phyloP scores from a whole-genome alignment of 1,140 invertebrate species.

The Lamellibrachia luymesi region DNA sequence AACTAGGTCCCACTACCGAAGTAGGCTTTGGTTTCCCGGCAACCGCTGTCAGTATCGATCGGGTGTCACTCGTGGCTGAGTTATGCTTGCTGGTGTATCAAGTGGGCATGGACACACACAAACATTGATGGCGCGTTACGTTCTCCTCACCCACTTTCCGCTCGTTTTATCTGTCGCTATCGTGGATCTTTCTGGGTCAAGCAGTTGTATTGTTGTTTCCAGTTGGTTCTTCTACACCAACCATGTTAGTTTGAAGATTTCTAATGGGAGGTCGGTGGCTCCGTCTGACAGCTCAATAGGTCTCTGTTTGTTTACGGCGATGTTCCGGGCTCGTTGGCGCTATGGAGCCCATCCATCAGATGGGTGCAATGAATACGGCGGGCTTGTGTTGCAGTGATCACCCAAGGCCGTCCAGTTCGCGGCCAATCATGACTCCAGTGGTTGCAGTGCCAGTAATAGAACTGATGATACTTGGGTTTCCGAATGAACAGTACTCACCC shows the following conservation, averaged over 20 bases:
- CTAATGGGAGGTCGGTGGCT: no score
- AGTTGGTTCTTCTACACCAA: background rate
- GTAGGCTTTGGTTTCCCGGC: background rate
- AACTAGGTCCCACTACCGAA: background rate
- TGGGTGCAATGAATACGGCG: no score
- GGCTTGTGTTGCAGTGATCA: no score
- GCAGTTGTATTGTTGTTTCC: background rate
- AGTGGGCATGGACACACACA: background rate
- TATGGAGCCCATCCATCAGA: no score
- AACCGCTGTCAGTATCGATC: background rate
- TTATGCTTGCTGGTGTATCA: background rate
- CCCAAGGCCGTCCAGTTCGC: no score
- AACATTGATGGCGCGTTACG: background rate
- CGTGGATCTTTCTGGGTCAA: background rate
- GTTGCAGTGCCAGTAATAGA: no score
- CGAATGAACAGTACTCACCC: no score
- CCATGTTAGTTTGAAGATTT: background rate
- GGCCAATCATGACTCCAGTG: no score
- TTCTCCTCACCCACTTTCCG: background rate
- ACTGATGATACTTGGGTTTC: no score
- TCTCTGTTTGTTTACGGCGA: no score
- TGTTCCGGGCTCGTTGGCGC: no score
- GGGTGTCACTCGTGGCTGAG: background rate
- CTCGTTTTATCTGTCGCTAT: background rate
- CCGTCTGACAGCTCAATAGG: no score